A percentile compares a stretch with the other conserved stretches of the same genome.
Evolutionary conservation across 2,888 invertebrate species (phyloP).

Genomic region (Enoplolaimus lenunculus): DNA sequence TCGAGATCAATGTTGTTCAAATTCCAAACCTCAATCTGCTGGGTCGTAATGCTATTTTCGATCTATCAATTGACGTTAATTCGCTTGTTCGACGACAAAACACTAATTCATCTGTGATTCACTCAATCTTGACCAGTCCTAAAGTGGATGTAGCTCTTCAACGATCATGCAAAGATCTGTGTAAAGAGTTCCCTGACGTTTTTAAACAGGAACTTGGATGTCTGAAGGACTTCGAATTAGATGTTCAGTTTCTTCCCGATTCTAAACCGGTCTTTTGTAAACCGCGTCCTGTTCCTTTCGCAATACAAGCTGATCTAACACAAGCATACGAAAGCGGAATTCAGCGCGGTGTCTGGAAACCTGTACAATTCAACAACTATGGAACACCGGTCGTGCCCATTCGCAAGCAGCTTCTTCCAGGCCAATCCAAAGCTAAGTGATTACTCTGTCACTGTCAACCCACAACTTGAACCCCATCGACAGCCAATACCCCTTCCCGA

Average conservation of each 20-base stretch:
- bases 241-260: neutral
- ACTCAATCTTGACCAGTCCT: neutral
- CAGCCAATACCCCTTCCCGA: slow-evolving; percentile 29
- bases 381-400: neutral
- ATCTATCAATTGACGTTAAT: neutral
- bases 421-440: slow-evolving; percentile 14
- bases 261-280: neutral
- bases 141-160: neutral
- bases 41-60: neutral
- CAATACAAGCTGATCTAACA: neutral
- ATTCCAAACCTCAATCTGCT: neutral
- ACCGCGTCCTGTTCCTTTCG: neutral
- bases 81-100: neutral
- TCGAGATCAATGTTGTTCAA: neutral
- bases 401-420: neutral
- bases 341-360: neutral
- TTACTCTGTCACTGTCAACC: slow-evolving; percentile 24
- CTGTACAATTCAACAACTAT: neutral
- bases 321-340: neutral
- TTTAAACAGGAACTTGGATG: neutral
- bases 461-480: slow-evolving; percentile 23
- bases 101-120: too few relatives aligned
- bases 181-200: neutral
- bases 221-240: neutral
- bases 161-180: neutral